Evolutionary conservation across 2,797 vertebrate genomes (phyloP), one percentile per base, ranked within the genome.

Genomic region (Lepus townsendii): DNA sequence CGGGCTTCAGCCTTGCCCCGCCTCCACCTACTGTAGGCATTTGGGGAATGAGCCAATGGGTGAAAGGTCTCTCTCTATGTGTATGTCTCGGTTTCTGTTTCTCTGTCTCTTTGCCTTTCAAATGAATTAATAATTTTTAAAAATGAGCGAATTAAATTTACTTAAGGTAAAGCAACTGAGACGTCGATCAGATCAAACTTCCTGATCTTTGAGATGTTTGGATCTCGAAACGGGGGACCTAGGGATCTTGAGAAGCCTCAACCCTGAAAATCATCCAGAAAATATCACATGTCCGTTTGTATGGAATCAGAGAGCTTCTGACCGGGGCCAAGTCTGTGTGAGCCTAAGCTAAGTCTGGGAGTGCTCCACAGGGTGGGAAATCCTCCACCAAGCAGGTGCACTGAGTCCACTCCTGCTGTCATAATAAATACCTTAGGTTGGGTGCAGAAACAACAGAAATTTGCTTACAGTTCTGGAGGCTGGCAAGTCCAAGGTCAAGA

Each of bases 161-260:
- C 72, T 47, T 38, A 68, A 17, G 20, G 38, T 24, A 83, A 50
- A 83, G 72, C 10, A 52, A 12, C 10, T 1, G 4, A 78, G 62
- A 69, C 72, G 83, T 66, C 22, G 63, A 42, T 26, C 32, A 50
- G 2, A 13, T 42, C 7, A 27, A 66, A 47, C 60, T 76, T 91
- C 6, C 50, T 80, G 12, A 54, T 60, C 80, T 93, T 84, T 77
- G 50, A 88, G 73, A 62, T 66, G 30, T 88, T 79, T 62, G 60
- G 38, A 83, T 16, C 22, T 27, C 80, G 68, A 20, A 35, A 26
- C 75, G 30, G 57, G 35, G 10, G 20, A 35, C 11, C 2, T 5
- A 17, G 47, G 26, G n/a, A 69, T 8, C 16, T 42, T 69, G 60
- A 87, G 71, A 82, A 90, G 92, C 22, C 26, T 7, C 12, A 19